A percentile compares a stretch with the other conserved stretches of the same genome.
Evolutionary conservation across 1,140 invertebrate species (phyloP).

Genomic region (Euschistus heros): DNA sequence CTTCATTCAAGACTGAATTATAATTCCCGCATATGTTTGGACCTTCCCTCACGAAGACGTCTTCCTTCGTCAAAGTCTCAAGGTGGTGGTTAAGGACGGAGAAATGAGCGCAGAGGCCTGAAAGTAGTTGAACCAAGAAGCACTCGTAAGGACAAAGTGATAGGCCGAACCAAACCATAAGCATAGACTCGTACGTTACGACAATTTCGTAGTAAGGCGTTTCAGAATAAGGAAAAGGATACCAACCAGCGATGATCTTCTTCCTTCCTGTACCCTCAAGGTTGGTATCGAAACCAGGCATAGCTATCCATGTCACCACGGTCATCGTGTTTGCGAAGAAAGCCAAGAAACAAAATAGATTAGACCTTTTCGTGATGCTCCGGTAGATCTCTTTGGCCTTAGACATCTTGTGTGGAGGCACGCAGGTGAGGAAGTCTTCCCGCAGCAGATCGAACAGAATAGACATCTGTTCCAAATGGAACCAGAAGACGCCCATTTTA

Average conservation of each 20-base stretch:
- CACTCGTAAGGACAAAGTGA: background rate
- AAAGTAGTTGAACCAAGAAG: background rate
- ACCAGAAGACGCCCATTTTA: background rate
- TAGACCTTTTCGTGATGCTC: background rate
- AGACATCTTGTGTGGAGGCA: background rate
- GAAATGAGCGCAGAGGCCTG: background rate
- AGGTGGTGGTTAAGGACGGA: background rate
- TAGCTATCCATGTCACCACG: background rate
- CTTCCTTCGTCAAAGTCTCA: background rate
- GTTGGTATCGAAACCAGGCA: background rate
- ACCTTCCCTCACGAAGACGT: background rate
- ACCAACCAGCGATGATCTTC: slow-evolving; percentile 7
- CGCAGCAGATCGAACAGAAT: background rate
- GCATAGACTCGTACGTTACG: background rate
- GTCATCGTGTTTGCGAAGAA: background rate
- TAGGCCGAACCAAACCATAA: background rate
- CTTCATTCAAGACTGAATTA: no score
- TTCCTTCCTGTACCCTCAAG: background rate
- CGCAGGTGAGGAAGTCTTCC: background rate
- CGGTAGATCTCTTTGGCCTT: background rate
- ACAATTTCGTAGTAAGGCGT: slow-evolving; percentile 4
- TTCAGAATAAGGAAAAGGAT: background rate
- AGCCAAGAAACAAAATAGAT: background rate
- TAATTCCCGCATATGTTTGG: no score
- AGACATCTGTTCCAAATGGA: background rate